Conservation (phyloP, 2,113 vertebrate species). For the Machaerirhynchus nigripectus region DNA sequence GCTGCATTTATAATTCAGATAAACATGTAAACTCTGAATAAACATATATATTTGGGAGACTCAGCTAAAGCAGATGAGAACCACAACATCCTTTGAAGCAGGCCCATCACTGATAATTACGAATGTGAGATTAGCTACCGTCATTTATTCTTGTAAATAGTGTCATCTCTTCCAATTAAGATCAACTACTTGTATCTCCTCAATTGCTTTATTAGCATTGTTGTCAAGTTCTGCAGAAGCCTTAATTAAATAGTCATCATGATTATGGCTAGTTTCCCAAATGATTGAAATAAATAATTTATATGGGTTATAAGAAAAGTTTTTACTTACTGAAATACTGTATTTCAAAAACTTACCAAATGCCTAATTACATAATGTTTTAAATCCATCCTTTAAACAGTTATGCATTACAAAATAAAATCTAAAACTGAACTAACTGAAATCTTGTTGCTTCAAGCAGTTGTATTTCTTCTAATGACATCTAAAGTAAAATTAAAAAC, state of each 20-base stretch:
- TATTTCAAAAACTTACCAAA: constrained; percentile 18
- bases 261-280: constrained; percentile 64
- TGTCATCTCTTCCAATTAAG: constrained; percentile 75
- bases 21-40: constrained; percentile 4
- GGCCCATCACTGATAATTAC: constrained; percentile 65
- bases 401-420: neutral
- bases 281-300: constrained; percentile 51
- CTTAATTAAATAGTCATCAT: constrained; percentile 69
- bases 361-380: neutral
- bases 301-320: constrained; percentile 25
- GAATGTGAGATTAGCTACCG: constrained; percentile 57
- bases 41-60: constrained; percentile 8
- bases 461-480: neutral
- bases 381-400: neutral
- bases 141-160: constrained; percentile 73
- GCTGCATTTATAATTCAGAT: constrained; percentile 11
- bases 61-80: constrained; percentile 32
- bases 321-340: neutral
- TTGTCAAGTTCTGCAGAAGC: constrained; percentile 61
- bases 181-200: constrained; percentile 54
- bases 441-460: neutral
- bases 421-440: neutral
- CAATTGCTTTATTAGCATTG: constrained; percentile 65
- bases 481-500: neutral
- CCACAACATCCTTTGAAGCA: constrained; percentile 43